Evolutionary conservation across 2,113 vertebrate genomes (phyloP).

Genomic region (Phalacrocorax carbo): DNA sequence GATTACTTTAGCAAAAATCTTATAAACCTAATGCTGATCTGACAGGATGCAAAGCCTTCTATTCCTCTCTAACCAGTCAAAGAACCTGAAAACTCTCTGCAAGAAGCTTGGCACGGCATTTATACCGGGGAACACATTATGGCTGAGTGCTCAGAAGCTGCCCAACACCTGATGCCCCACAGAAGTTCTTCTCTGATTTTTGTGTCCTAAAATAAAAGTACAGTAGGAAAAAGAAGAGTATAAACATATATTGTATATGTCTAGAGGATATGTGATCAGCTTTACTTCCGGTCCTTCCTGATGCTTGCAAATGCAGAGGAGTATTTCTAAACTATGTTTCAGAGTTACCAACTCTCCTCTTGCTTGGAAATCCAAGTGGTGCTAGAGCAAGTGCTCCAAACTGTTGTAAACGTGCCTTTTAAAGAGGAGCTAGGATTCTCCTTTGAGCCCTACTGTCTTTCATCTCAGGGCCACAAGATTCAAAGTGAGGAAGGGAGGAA

Average conservation of each 20-base stretch:
- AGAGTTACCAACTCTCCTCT: neutral
- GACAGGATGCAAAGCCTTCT: neutral
- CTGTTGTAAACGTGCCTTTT: neutral
- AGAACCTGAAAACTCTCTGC: neutral
- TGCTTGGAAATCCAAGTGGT: neutral
- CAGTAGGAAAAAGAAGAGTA: neutral
- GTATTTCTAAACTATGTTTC: neutral
- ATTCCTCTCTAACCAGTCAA: neutral
- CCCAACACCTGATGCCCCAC: neutral
- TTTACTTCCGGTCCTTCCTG: neutral
- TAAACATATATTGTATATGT: neutral
- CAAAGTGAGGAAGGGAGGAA: neutral
- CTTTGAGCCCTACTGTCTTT: neutral
- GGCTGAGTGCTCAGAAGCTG: neutral
- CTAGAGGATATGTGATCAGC: neutral
- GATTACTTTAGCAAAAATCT: neutral
- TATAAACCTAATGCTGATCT: neutral
- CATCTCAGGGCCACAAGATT: neutral
- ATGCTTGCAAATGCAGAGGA: neutral
- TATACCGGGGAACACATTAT: neutral
- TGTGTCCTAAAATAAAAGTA: neutral
- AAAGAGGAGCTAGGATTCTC: neutral
- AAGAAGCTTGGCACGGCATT: neutral
- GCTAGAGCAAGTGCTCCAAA: neutral
- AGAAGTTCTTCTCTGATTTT: neutral